phyloP scores from a whole-genome alignment of 2,888 invertebrate genomes.

The Crepidodera aurea region DNA sequence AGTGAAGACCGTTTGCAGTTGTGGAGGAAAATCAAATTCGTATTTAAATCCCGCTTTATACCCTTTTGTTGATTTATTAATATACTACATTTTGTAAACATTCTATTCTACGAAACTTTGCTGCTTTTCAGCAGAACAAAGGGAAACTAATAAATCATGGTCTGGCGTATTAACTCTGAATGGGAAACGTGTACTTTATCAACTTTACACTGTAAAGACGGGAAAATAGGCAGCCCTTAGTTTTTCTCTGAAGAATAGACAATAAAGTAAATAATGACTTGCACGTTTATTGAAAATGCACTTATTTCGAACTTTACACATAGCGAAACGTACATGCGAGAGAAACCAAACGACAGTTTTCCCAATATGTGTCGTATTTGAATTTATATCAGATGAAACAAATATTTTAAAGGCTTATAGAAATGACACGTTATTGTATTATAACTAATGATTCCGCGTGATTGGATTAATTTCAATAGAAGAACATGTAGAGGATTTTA shows the following conservation, averaged over 20 bases:
- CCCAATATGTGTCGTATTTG: too few species aligned
- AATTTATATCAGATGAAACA: too few species aligned
- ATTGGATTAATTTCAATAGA: too few species aligned
- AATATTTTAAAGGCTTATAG: too few species aligned
- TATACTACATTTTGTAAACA: slow-evolving; percentile 9
- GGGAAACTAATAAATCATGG: slow-evolving; percentile 13
- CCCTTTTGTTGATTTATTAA: slow-evolving; percentile 12
- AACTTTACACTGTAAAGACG: slow-evolving; percentile 6
- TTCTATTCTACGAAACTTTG: slow-evolving; percentile 9
- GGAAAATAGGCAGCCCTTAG: neutral
- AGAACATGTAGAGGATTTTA: too few species aligned
- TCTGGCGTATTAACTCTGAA: slow-evolving; percentile 3
- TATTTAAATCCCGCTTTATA: neutral
- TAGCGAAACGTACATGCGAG: too few species aligned
- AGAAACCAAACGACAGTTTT: too few species aligned
- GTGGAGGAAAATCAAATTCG: slow-evolving; percentile 3
- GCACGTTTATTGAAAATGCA: slow-evolving; percentile 4
- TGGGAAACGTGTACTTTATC: slow-evolving; percentile 6
- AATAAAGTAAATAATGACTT: neutral
- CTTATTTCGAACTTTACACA: too few species aligned
- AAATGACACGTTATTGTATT: too few species aligned
- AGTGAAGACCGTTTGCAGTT: too few species aligned
- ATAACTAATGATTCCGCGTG: too few species aligned
- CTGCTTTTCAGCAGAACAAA: slow-evolving; percentile 13
- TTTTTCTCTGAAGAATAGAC: neutral